Evolutionary conservation across 2,113 vertebrate genomes (phyloP).

Genomic region (Leptodactylus fuscus): DNA sequence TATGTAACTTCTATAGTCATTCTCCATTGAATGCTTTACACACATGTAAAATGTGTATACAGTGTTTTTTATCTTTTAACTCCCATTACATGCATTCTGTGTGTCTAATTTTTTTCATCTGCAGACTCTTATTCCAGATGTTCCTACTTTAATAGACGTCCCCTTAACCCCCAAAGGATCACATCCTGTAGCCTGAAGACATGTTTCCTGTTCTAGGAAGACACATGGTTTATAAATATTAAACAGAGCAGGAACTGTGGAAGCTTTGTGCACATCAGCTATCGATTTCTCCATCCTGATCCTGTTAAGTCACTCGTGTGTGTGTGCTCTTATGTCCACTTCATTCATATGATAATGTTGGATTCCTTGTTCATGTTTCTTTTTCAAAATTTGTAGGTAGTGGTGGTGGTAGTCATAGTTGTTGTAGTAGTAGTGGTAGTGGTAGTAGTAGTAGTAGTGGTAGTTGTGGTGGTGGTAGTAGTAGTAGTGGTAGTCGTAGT

Average conservation of each 20-base stretch:
- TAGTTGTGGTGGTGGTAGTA: too few relatives aligned
- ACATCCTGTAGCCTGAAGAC: neutral
- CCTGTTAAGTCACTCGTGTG: neutral
- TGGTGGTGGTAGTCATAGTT: too few relatives aligned
- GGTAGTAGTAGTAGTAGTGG: too few relatives aligned
- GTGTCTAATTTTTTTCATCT: neutral
- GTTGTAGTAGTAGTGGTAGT: too few relatives aligned
- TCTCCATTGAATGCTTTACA: neutral
- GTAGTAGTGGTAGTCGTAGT: too few relatives aligned
- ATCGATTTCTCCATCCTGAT: conserved; percentile 27
- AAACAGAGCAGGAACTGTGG: conserved; percentile 27
- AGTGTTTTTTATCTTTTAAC: too few relatives aligned
- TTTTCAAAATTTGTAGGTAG: neutral
- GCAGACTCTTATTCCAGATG: neutral
- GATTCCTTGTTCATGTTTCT: neutral
- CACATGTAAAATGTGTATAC: too few relatives aligned
- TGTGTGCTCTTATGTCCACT: neutral
- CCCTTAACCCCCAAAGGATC: neutral
- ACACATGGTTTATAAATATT: conserved; percentile 37
- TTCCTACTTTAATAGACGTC: neutral
- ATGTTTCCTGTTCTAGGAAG: conserved; percentile 37
- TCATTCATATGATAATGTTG: neutral
- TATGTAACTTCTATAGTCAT: neutral
- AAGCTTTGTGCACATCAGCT: neutral
- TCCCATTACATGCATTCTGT: too few relatives aligned